Evolutionary conservation across 2,797 vertebrate species (phyloP), one percentile per base, ranked within the genome.

Genomic region (Chromis chromis): DNA sequence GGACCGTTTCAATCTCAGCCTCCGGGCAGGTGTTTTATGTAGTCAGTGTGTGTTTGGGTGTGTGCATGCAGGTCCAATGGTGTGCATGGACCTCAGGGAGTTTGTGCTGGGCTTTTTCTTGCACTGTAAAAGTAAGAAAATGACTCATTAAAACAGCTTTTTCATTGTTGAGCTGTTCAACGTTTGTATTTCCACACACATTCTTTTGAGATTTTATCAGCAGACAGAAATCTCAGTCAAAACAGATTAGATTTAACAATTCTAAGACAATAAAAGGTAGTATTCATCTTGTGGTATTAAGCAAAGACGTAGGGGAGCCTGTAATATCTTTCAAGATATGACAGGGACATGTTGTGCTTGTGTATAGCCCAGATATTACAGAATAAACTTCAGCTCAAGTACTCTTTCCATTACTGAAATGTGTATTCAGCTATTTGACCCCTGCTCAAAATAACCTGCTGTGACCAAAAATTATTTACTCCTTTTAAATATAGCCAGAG

Each of bases 381-480:
- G 42, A 71, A 66, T 36, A 74, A 62, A 74, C 75, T 86, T 80
- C 39, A 67, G 54, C 70, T 87, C 64, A 57, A 82, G 75, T 60
- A 62, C 59, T 77, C 63, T 86, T 88, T 88, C 78, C 72, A 77
- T 86, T 86, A 74, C 65, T 24, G 61, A 33, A 73, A 60, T 65
- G 58, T 74, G 70, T 58, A 70, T 84, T 78, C 78, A 78, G 50
- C 46, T 64, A 8, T 69, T 79, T 90, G 77, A 91, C 82, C 79
- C 67, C 21, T 25, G 67, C 66, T 79, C 68, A 84, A 88, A 86
- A 88, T 85, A 90, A 74, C 84, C 68, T 67, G 78, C 81, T 79
- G 75, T 44, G 70, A 81, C 61, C 75, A 65, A 86, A 91, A 81
- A 85, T 87, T 83, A 91, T 92, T 92, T 87, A 90, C 88, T 91